phyloP scores from a whole-genome alignment of 2,888 invertebrate species.

The Dione juno region DNA sequence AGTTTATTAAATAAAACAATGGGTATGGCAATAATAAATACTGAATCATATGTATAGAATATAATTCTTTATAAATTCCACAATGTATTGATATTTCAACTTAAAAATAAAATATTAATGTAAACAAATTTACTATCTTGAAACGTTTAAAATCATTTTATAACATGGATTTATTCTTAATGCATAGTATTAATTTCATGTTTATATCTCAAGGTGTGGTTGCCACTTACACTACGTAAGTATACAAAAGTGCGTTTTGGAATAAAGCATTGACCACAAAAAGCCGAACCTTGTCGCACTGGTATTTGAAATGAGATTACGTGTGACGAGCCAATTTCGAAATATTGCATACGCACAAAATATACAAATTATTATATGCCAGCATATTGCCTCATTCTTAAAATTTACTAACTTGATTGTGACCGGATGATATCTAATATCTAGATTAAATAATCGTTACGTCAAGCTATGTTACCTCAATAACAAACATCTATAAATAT shows the following conservation, averaged over 20 bases:
- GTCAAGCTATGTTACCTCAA: conserved; percentile 1
- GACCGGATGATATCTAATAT: conserved; percentile 3
- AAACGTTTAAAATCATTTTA: too few species aligned
- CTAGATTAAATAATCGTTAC: conserved; percentile 7
- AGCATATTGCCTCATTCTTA: conserved; percentile 8
- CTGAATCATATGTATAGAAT: too few species aligned
- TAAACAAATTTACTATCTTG: too few species aligned
- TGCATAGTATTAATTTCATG: too few species aligned
- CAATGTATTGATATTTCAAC: too few species aligned
- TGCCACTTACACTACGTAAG: neutral
- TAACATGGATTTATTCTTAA: too few species aligned
- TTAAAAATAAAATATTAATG: too few species aligned
- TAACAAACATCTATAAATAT: neutral
- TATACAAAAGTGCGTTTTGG: conserved; percentile 8
- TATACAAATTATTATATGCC: conserved; percentile 8
- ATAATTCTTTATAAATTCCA: too few species aligned
- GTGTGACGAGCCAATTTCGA: conserved; percentile 20
- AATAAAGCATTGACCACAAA: neutral
- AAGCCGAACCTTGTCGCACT: conserved; percentile 15
- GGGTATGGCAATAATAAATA: too few species aligned
- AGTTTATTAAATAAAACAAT: too few species aligned
- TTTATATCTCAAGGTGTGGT: neutral
- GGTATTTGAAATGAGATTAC: conserved; percentile 23
- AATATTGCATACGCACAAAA: conserved; percentile 10
- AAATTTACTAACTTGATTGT: conserved; percentile 19